phyloP scores from a whole-genome alignment of 2,888 invertebrate genomes.

The Tethea ocularis region DNA sequence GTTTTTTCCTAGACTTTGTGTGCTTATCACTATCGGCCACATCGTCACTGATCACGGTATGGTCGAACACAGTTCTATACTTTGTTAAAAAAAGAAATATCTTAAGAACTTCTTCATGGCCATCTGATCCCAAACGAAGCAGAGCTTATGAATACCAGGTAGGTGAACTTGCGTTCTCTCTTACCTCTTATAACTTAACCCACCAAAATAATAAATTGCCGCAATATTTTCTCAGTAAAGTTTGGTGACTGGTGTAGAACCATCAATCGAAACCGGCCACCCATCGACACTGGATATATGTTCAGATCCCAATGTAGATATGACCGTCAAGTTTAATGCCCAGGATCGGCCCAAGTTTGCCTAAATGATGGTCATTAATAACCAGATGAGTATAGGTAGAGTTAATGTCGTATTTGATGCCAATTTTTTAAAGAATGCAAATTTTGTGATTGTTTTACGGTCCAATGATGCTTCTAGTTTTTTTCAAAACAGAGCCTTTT shows the following conservation, averaged over 20 bases:
- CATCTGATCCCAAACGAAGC: too few relatives aligned
- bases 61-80: too few relatives aligned
- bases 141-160: too few relatives aligned
- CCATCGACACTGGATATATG: constrained; percentile 44
- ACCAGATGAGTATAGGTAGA: not conserved
- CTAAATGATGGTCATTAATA: constrained; percentile 1
- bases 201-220: constrained; percentile 51
- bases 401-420: not conserved
- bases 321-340: constrained; percentile 31
- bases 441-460: not conserved
- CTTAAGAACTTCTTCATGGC: too few relatives aligned
- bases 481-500: too few relatives aligned
- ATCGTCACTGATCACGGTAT: too few relatives aligned
- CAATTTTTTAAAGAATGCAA: not conserved
- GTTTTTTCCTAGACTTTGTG: too few relatives aligned
- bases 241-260: constrained; percentile 50
- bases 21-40: too few relatives aligned
- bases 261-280: constrained; percentile 50
- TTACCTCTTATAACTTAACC: constrained; percentile 25
- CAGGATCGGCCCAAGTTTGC: not conserved
- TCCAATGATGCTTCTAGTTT: too few relatives aligned
- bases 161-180: too few relatives aligned
- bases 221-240: constrained; percentile 61
- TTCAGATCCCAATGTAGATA: constrained; percentile 46
- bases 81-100: too few relatives aligned